These are phyloP conservation scores for Drosophila gaucha DNA, from an alignment of 2,888 invertebrate genomes.

Conservation along the genomic window DNA sequence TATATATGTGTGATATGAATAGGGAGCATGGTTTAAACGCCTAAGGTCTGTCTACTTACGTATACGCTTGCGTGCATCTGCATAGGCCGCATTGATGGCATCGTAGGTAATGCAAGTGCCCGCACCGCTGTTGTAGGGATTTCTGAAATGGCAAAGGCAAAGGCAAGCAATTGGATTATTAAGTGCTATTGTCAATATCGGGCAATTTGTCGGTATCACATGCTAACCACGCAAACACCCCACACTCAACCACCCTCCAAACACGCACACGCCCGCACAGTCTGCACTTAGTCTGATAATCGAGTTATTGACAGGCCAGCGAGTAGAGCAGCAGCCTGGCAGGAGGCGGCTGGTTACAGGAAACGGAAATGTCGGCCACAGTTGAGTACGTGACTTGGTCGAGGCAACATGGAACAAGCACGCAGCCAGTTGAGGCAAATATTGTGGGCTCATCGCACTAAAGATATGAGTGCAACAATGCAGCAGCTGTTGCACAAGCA, in stretches of 20 bases:
- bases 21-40: background rate
- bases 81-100: constrained; percentile 94
- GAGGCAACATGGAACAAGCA: constrained; percentile 60
- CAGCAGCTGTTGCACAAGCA: constrained; percentile 27
- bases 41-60: constrained; percentile 87
- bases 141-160: constrained; percentile 59
- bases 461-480: constrained; percentile 17
- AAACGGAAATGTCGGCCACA: constrained; percentile 35
- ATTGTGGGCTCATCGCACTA: constrained; percentile 37
- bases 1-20: constrained; percentile 4
- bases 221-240: constrained; percentile 54
- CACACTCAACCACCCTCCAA: background rate
- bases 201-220: constrained; percentile 71
- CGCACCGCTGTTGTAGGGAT: constrained; percentile 87
- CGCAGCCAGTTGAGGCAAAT: constrained; percentile 51
- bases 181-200: constrained; percentile 51
- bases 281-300: constrained; percentile 74
- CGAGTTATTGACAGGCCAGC: constrained; percentile 76
- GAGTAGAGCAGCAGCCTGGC: constrained; percentile 38
- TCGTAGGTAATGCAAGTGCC: constrained; percentile 94
- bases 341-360: constrained; percentile 10
- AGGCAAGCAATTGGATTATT: constrained; percentile 21
- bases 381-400: constrained; percentile 37
- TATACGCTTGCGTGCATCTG: constrained; percentile 94
- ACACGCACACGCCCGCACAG: constrained; percentile 15